These are phyloP conservation scores for Neoarius graeffei DNA, from an alignment of 2,113 vertebrate species.

Conservation along the genomic window DNA sequence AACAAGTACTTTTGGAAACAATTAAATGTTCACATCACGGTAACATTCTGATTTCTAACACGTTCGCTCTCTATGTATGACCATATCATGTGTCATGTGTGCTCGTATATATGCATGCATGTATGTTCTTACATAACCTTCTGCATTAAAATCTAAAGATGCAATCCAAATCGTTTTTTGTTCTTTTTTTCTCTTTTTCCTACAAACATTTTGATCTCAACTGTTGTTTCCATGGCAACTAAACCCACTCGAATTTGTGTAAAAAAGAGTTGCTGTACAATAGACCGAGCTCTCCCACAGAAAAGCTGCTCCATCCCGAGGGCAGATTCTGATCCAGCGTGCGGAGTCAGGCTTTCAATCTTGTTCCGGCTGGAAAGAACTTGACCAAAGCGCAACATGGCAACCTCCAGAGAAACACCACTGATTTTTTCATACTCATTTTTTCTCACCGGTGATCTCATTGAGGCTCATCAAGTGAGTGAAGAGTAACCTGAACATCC, in stretches of 20 bases:
- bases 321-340: conserved; percentile 44
- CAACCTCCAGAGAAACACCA: neutral
- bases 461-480: neutral
- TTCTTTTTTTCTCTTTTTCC: conserved; percentile 42
- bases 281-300: conserved; percentile 69
- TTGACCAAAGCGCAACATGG: neutral
- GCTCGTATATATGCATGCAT: neutral
- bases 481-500: neutral
- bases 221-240: conserved; percentile 80
- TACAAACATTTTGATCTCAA: conserved; percentile 57
- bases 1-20: neutral
- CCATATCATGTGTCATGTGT: neutral
- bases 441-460: neutral
- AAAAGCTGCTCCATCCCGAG: conserved; percentile 60
- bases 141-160: conserved; percentile 59
- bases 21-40: neutral
- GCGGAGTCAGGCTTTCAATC: conserved; percentile 41
- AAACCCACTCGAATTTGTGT: conserved; percentile 73
- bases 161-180: conserved; percentile 67
- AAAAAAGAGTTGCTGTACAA: conserved; percentile 75
- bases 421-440: neutral
- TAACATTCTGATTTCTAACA: neutral
- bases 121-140: conserved; percentile 49
- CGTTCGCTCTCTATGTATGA: neutral
- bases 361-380: conserved; percentile 6